These are phyloP conservation scores for Dioctria rufipes DNA, from an alignment of 2,888 invertebrate species.

Conservation along the genomic window DNA sequence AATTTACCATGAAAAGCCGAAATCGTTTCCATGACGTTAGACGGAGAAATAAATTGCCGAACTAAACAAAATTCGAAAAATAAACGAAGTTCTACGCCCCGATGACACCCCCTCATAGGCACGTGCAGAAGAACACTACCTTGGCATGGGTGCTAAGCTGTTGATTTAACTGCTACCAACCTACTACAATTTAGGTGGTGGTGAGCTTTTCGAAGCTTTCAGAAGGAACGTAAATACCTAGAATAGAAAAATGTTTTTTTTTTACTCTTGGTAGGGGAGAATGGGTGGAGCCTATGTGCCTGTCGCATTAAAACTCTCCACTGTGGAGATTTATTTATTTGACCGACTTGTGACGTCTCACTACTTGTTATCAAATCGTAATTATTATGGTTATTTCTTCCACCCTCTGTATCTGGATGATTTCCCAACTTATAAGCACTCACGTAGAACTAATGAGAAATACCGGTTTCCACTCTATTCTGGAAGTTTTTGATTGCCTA, in stretches of 20 bases:
- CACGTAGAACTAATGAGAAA: too few relatives aligned
- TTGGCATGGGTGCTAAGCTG: slow-evolving; percentile 17
- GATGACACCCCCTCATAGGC: background rate
- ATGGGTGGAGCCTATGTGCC: slow-evolving; percentile 21
- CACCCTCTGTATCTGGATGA: too few relatives aligned
- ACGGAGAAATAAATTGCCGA: slow-evolving; percentile 8
- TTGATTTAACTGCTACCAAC: slow-evolving; percentile 20
- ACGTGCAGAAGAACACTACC: slow-evolving; percentile 6
- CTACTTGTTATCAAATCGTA: background rate
- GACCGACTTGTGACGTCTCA: background rate
- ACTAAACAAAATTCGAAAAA: slow-evolving; percentile 18
- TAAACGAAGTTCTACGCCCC: background rate
- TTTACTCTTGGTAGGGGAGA: background rate
- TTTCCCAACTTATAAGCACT: too few relatives aligned
- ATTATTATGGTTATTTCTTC: background rate
- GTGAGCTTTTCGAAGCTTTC: slow-evolving; percentile 28
- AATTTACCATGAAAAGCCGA: background rate
- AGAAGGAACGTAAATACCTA: background rate
- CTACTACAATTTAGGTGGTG: background rate
- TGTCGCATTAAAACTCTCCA: slow-evolving; percentile 14
- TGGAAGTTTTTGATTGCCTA: too few relatives aligned
- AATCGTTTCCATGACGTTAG: slow-evolving; percentile 40
- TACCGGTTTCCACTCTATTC: too few relatives aligned
- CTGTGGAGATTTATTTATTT: slow-evolving; percentile 22
- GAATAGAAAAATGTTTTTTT: slow-evolving; percentile 1